Percentiles rank a stretch among this genome's conserved stretches.
Conservation (phyloP, 2,888 invertebrate genomes). For the Microchrysa polita region DNA sequence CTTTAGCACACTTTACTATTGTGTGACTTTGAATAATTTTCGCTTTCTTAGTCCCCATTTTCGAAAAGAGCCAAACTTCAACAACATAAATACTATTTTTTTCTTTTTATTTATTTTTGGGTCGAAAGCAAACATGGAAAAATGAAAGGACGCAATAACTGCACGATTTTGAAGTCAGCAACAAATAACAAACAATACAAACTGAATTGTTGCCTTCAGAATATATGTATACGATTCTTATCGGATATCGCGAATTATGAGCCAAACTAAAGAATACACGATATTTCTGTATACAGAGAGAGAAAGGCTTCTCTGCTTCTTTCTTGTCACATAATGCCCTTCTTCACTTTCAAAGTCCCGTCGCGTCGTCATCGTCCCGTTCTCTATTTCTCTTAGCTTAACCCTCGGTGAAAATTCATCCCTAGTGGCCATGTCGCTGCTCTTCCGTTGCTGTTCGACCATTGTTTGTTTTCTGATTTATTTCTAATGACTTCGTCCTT, state of each 20-base stretch:
- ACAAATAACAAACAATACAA: conserved; percentile 35
- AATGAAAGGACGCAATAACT: conserved; percentile 1
- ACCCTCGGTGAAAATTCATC: conserved; percentile 13
- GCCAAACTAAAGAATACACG: conserved; percentile 5
- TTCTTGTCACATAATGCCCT: neutral
- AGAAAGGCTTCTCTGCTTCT: conserved; percentile 12
- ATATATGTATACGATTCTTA: conserved; percentile 39
- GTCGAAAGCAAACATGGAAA: conserved; percentile 15
- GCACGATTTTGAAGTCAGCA: conserved; percentile 37
- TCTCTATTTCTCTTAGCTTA: conserved; percentile 16
- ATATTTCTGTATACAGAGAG: neutral
- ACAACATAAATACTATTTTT: conserved; percentile 28
- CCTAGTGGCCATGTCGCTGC: neutral
- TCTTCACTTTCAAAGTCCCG: neutral
- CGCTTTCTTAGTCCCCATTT: conserved; percentile 9
- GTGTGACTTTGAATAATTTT: conserved; percentile 18
- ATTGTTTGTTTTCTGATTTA: conserved; percentile 55
- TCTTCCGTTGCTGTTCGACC: conserved; percentile 47
- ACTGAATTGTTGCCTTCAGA: conserved; percentile 13
- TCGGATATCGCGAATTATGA: conserved; percentile 37
- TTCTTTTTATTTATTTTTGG: neutral
- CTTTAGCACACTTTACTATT: conserved; percentile 21
- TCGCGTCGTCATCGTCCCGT: neutral
- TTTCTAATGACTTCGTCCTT: conserved; percentile 55
- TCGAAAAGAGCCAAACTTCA: conserved; percentile 8